These are phyloP conservation scores for Peromyscus polionotus DNA, from an alignment of 2,113 vertebrate species.

Conservation along the genomic window DNA sequence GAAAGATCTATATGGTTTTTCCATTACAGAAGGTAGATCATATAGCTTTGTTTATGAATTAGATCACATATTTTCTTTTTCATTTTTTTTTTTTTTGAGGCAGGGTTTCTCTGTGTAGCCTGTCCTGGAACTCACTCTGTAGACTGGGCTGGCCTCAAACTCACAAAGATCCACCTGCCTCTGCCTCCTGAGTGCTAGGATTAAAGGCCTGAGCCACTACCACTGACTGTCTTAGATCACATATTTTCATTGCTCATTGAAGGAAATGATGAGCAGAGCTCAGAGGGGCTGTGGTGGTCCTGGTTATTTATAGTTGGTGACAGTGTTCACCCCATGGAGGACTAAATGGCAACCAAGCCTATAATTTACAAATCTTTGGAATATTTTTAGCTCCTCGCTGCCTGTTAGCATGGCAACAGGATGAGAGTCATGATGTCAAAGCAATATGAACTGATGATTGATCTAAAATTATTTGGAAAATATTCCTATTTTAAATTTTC, in stretches of 20 bases:
- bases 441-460: slow-evolving; percentile 78
- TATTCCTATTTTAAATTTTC: slow-evolving; percentile 75
- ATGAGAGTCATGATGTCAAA: slow-evolving; percentile 82
- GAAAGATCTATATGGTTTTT: not conserved
- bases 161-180: no score
- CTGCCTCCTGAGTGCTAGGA: no score
- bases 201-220: no score
- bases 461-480: slow-evolving; percentile 83
- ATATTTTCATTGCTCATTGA: slow-evolving; percentile 67
- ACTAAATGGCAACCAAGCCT: slow-evolving; percentile 62
- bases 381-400: slow-evolving; percentile 75
- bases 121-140: no score
- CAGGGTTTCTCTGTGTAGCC: no score
- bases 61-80: slow-evolving; percentile 49
- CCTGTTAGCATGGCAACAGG: slow-evolving; percentile 83
- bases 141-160: no score
- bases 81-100: no score
- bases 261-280: slow-evolving; percentile 31
- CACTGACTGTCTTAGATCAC: not conserved
- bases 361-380: slow-evolving; percentile 79
- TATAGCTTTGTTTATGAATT: slow-evolving; percentile 70
- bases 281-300: slow-evolving; percentile 26
- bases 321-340: slow-evolving; percentile 59
- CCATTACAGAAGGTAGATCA: slow-evolving; percentile 42
- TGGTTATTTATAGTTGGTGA: slow-evolving; percentile 66